A percentile compares a stretch with the other conserved stretches of the same genome.
phyloP scores from a whole-genome alignment of 2,113 vertebrate species.

The Sturnira hondurensis region DNA sequence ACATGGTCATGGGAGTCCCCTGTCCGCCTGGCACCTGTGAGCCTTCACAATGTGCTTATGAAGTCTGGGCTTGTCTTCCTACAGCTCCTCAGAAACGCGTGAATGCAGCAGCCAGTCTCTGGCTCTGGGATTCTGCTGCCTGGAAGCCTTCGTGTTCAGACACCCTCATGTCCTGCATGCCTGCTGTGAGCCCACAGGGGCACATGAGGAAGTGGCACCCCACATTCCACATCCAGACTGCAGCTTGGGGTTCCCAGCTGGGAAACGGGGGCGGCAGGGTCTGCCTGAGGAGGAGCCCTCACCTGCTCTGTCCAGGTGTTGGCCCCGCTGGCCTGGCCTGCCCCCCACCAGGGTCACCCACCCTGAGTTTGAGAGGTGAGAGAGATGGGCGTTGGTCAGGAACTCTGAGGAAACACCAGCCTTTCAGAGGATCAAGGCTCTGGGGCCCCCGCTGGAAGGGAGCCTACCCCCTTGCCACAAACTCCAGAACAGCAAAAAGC shows the following conservation, averaged over 20 bases:
- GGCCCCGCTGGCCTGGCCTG: not conserved
- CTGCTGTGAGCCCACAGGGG: constrained; percentile 14
- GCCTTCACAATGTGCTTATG: not conserved
- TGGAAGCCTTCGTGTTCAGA: constrained; percentile 45
- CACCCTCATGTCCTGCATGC: not conserved
- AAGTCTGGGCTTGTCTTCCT: constrained; percentile 8
- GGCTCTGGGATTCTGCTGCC: not conserved
- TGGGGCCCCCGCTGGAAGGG: constrained; percentile 57
- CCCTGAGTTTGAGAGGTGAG: not conserved
- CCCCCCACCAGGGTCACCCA: not conserved
- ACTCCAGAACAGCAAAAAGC: not conserved
- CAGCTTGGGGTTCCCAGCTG: not conserved
- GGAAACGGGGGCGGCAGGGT: not conserved
- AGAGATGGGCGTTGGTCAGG: not conserved
- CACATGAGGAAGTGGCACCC: not conserved
- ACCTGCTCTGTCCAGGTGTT: not conserved
- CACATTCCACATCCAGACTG: not conserved
- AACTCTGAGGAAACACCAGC: not conserved
- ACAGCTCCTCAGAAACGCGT: constrained; percentile 79
- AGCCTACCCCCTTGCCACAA: not conserved
- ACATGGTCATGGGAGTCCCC: not conserved
- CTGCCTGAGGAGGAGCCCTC: not conserved
- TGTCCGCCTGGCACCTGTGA: not conserved
- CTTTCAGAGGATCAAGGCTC: not conserved
- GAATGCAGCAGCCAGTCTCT: constrained; percentile 47